These are phyloP conservation scores for Pollenia amentaria DNA, from an alignment of 2,888 invertebrate genomes.

Conservation along the genomic window DNA sequence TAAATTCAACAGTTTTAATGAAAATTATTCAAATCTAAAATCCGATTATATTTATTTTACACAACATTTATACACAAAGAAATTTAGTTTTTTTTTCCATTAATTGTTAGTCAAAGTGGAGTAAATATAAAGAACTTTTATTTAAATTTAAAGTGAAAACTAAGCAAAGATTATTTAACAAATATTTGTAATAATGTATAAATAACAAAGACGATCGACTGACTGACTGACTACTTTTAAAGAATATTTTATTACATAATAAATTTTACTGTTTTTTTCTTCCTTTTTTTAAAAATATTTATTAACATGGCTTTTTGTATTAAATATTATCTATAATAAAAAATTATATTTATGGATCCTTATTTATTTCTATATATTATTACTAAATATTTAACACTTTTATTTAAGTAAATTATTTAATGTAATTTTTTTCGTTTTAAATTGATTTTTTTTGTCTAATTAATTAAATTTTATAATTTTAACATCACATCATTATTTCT, in stretches of 20 bases:
- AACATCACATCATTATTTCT: conserved; percentile 39
- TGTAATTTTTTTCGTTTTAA: background rate
- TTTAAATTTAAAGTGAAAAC: too few species aligned
- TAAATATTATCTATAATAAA: background rate
- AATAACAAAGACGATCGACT: background rate
- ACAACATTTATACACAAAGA: too few species aligned
- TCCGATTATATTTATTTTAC: too few species aligned
- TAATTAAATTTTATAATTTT: background rate
- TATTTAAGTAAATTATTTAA: background rate
- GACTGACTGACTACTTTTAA: background rate
- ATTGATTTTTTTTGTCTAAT: background rate
- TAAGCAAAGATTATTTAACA: too few species aligned
- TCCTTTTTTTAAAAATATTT: background rate
- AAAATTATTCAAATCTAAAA: too few species aligned
- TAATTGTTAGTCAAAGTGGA: too few species aligned
- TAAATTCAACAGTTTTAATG: too few species aligned
- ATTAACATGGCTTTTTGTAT: background rate
- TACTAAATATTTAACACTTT: conserved; percentile 13
- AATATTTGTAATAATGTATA: background rate
- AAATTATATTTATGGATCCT: background rate
- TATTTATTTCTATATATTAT: background rate
- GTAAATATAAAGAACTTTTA: too few species aligned
- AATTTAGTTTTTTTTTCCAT: too few species aligned
- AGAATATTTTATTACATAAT: background rate
- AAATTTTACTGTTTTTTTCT: too few species aligned